Percentiles rank a stretch among this genome's conserved stretches.
Evolutionary conservation across 92 coral and sea anemone species (phyloP).

Genomic region (Parazoanthus darwini): DNA sequence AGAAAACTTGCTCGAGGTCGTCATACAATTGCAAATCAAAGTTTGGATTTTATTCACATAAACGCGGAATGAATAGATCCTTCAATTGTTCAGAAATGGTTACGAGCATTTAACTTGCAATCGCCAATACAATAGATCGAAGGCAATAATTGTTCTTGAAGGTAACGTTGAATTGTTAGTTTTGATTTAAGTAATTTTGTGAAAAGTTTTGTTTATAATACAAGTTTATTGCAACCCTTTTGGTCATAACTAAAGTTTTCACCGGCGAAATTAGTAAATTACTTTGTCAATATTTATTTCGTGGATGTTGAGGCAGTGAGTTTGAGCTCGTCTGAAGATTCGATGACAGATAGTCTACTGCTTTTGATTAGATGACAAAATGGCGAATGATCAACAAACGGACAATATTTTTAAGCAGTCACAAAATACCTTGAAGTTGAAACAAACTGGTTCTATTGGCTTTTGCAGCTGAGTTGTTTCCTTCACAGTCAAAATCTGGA

Average conservation of each 20-base stretch:
- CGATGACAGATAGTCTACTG: neutral
- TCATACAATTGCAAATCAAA: neutral
- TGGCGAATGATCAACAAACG: neutral
- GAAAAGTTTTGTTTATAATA: neutral
- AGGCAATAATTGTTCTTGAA: too few relatives aligned
- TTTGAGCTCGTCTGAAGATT: neutral
- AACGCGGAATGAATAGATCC: neutral
- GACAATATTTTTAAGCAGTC: neutral
- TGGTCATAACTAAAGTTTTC: neutral
- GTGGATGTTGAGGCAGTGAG: neutral
- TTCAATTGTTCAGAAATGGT: too few relatives aligned
- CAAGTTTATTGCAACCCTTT: neutral
- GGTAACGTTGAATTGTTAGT: neutral
- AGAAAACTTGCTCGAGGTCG: neutral
- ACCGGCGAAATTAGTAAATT: neutral
- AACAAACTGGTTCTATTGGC: too few relatives aligned
- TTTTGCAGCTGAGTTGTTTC: neutral
- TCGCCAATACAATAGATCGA: too few relatives aligned
- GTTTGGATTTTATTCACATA: neutral
- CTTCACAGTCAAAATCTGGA: neutral
- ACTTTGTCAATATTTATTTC: slow-evolving; percentile 4
- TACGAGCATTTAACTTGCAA: too few relatives aligned
- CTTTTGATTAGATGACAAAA: neutral
- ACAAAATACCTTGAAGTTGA: too few relatives aligned
- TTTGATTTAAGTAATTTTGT: too few relatives aligned